Conservation (phyloP, 1,140 invertebrate genomes). For the Drosophila kikkawai region DNA sequence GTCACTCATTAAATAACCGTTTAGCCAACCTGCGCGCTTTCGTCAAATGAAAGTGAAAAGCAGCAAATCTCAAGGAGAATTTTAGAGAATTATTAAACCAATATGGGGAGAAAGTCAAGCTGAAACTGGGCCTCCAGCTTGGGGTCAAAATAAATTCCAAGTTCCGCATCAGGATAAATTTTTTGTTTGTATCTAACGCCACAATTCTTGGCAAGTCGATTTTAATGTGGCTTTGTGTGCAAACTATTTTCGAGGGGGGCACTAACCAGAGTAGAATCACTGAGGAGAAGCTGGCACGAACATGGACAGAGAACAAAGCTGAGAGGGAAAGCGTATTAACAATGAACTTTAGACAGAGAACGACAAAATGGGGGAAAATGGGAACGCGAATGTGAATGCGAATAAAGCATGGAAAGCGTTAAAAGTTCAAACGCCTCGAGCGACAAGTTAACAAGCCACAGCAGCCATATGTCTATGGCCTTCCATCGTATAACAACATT, state of each 20-base stretch:
- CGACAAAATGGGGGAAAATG: slow-evolving; percentile 53
- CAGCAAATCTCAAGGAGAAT: slow-evolving; percentile 28
- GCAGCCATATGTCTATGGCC: slow-evolving; percentile 31
- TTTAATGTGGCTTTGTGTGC: slow-evolving; percentile 54
- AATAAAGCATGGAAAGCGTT: slow-evolving; percentile 49
- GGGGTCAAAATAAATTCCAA: neutral
- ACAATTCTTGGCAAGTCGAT: slow-evolving; percentile 38
- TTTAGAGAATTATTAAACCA: slow-evolving; percentile 1
- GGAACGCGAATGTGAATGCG: slow-evolving; percentile 16
- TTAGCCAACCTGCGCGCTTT: slow-evolving; percentile 37
- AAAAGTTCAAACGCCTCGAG: slow-evolving; percentile 71
- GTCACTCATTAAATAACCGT: slow-evolving; percentile 70
- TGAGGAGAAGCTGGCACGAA: neutral
- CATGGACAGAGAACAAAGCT: slow-evolving; percentile 28
- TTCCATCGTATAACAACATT: slow-evolving; percentile 7
- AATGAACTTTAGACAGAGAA: slow-evolving; percentile 63
- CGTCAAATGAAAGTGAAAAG: slow-evolving; percentile 70
- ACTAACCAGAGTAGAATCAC: neutral
- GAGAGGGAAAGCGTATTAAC: slow-evolving; percentile 50
- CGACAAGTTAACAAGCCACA: slow-evolving; percentile 57
- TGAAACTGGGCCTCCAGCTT: slow-evolving; percentile 4
- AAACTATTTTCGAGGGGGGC: slow-evolving; percentile 13
- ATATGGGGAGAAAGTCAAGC: slow-evolving; percentile 46
- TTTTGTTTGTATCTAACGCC: neutral
- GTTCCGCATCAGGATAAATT: neutral